phyloP scores from a whole-genome alignment of 2,888 invertebrate genomes.

The Drosophila suboccidentalis region DNA sequence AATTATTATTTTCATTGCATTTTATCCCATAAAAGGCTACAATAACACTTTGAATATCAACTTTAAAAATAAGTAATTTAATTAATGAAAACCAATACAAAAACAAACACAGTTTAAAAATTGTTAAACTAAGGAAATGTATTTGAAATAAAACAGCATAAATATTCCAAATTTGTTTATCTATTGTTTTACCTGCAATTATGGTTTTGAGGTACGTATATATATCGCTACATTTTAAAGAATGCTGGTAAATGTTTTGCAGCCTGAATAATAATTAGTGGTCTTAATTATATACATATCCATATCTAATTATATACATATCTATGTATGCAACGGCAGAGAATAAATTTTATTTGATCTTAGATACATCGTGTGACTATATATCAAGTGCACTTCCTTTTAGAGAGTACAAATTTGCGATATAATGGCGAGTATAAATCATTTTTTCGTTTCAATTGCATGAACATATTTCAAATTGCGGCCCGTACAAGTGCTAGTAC shows the following conservation, averaged over 20 bases:
- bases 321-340: neutral
- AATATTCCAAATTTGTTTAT: constrained; percentile 33
- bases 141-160: constrained; percentile 50
- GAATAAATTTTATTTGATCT: constrained; percentile 10
- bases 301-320: no score
- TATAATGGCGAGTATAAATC: constrained; percentile 83
- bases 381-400: constrained; percentile 48
- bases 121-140: constrained; percentile 45
- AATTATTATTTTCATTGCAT: constrained; percentile 67
- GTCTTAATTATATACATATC: no score
- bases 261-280: no score
- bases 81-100: constrained; percentile 31
- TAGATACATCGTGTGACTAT: constrained; percentile 39
- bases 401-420: constrained; percentile 70
- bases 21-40: constrained; percentile 45
- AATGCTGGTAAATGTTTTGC: no score
- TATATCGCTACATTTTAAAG: no score
- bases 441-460: constrained; percentile 80
- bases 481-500: constrained; percentile 37
- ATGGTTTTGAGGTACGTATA: no score
- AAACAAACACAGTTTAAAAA: constrained; percentile 39
- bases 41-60: constrained; percentile 63
- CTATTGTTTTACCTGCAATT: neutral
- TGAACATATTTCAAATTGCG: constrained; percentile 67
- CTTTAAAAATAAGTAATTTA: constrained; percentile 58